phyloP scores from a whole-genome alignment of 2,797 vertebrate genomes.

The Acipenser transmontanus region DNA sequence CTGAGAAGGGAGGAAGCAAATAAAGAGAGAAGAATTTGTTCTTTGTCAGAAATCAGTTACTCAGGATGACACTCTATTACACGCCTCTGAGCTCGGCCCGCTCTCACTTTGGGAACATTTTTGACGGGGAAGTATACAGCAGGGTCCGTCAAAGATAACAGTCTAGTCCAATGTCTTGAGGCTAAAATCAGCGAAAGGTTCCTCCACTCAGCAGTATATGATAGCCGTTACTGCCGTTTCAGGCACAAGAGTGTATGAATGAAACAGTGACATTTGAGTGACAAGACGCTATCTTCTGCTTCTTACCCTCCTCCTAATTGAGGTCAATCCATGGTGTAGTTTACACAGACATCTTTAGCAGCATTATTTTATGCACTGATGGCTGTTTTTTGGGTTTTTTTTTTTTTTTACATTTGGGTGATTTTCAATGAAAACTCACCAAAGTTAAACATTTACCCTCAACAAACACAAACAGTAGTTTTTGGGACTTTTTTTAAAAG shows the following conservation, averaged over 20 bases:
- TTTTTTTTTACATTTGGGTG: too few species aligned
- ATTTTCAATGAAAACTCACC: too few species aligned
- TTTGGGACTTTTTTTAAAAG: too few species aligned
- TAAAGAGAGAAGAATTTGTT: slow-evolving; percentile 50
- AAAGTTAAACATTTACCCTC: too few species aligned
- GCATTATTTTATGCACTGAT: too few species aligned
- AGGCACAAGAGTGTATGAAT: background rate
- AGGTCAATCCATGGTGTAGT: too few species aligned
- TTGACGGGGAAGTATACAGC: background rate
- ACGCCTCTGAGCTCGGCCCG: slow-evolving; percentile 41
- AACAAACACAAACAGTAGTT: too few species aligned
- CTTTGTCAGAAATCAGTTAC: slow-evolving; percentile 51
- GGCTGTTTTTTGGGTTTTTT: too few species aligned
- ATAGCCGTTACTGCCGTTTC: background rate
- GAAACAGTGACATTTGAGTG: too few species aligned
- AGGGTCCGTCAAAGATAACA: background rate
- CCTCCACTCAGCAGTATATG: background rate
- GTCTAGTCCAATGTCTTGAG: background rate
- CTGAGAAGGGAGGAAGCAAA: slow-evolving; percentile 44
- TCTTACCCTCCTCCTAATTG: too few species aligned
- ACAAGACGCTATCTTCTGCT: too few species aligned
- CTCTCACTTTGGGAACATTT: background rate
- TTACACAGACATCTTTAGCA: too few species aligned
- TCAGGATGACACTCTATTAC: slow-evolving; percentile 54
- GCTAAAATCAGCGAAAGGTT: background rate